phyloP scores from a whole-genome alignment of 2,888 invertebrate genomes.

The Thymelicus lineola region DNA sequence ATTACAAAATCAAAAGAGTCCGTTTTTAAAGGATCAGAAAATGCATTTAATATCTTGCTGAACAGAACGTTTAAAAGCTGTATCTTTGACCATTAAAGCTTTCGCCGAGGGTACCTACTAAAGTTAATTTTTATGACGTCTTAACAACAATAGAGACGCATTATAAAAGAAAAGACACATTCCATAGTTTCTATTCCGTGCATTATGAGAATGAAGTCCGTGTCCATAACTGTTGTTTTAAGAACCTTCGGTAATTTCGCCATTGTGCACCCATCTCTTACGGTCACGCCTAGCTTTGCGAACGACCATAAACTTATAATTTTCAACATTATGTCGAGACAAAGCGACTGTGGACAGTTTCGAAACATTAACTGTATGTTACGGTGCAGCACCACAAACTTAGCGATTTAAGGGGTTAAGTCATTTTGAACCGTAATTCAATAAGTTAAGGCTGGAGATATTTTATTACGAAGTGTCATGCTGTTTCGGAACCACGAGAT shows the following conservation, averaged over 20 bases:
- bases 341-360: conserved; percentile 65
- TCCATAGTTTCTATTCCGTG: conserved; percentile 64
- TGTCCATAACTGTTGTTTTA: conserved; percentile 60
- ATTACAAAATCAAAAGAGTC: conserved; percentile 34
- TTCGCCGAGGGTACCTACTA: conserved; percentile 68
- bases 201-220: conserved; percentile 53
- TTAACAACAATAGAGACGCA: conserved; percentile 66
- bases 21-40: conserved; percentile 25
- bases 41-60: conserved; percentile 45
- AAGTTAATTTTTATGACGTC: conserved; percentile 82
- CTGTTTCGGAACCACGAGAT: conserved; percentile 69
- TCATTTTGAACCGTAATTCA: conserved; percentile 26
- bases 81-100: conserved; percentile 77
- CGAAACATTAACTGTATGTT: conserved; percentile 51
- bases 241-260: conserved; percentile 52
- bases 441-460: background rate
- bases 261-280: conserved; percentile 55
- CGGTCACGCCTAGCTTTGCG: conserved; percentile 54
- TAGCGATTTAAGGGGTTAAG: conserved; percentile 9
- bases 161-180: conserved; percentile 73
- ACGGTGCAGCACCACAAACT: conserved; percentile 48
- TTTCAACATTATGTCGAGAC: conserved; percentile 54
- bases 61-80: conserved; percentile 47
- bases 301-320: conserved; percentile 56
- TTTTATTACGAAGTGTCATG: conserved; percentile 49